Percentiles rank a stretch among this genome's conserved stretches.
Conservation (phyloP, 1,140 invertebrate species). For the Camponotus pennsylvanicus region DNA sequence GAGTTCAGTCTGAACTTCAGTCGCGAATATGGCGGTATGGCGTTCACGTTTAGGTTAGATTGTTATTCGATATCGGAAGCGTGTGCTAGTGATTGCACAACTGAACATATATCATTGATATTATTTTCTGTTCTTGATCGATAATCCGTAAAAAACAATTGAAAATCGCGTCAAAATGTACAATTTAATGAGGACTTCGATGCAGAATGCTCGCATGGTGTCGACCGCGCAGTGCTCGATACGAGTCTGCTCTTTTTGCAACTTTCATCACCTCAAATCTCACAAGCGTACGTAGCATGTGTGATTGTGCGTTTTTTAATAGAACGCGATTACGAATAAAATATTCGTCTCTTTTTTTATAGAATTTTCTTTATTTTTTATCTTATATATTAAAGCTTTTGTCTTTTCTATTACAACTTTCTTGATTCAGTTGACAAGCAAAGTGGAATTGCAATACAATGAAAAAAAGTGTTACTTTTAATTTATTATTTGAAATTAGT, state of each 20-base stretch:
- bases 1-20: no score
- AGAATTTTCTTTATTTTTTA: conserved; percentile 12
- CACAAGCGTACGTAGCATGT: conserved; percentile 72
- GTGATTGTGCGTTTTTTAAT: neutral
- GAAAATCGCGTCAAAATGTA: conserved; percentile 71
- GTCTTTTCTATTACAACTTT: conserved; percentile 6
- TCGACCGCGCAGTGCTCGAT: conserved; percentile 53
- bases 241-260: conserved; percentile 78
- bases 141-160: no score
- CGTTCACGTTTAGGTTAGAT: no score
- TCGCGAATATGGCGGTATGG: no score
- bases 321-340: neutral
- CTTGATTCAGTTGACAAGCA: neutral
- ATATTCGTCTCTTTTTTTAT: no score
- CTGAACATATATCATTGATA: no score
- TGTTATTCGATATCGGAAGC: no score
- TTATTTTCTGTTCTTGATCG: no score
- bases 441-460: neutral
- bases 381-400: neutral
- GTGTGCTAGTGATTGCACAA: no score
- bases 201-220: conserved; percentile 58
- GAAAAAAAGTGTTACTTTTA: neutral
- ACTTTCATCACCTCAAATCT: conserved; percentile 73
- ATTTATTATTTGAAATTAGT: conserved; percentile 13
- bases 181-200: conserved; percentile 64